A percentile compares a stretch with the other conserved stretches of the same genome.
phyloP scores from a whole-genome alignment of 1,140 invertebrate species.

The Thrips palmi region DNA sequence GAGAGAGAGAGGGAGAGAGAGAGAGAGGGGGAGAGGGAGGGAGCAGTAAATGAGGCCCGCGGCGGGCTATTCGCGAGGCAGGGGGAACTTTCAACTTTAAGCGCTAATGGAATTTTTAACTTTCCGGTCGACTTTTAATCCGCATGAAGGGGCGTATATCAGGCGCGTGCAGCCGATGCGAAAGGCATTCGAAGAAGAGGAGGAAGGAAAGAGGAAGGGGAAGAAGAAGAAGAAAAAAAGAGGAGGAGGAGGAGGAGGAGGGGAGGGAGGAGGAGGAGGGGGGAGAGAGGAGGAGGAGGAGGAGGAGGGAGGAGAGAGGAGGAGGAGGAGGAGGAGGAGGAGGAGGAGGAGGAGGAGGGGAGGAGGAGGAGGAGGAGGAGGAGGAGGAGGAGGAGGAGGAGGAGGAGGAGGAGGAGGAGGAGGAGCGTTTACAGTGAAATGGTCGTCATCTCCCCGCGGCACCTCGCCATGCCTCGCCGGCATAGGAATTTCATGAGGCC shows the following conservation, averaged over 20 bases:
- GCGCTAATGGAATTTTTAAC: too few relatives aligned
- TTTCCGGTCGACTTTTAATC: too few relatives aligned
- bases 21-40: background rate
- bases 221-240: background rate
- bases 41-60: too few relatives aligned
- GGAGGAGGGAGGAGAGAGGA: background rate
- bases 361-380: background rate
- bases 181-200: too few relatives aligned
- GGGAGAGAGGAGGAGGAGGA: slow-evolving; percentile 3
- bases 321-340: background rate
- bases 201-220: background rate
- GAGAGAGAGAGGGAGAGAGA: slow-evolving; percentile 6
- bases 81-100: too few relatives aligned
- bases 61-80: too few relatives aligned
- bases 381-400: background rate
- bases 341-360: background rate
- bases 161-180: too few relatives aligned
- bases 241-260: slow-evolving; percentile 3
- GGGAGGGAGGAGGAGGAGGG: slow-evolving; percentile 4
- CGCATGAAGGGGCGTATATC: too few relatives aligned
- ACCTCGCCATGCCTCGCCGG: too few relatives aligned
- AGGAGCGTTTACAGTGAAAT: too few relatives aligned
- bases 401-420: background rate
- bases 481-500: too few relatives aligned
- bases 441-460: too few relatives aligned